Conservation (phyloP, 1,140 invertebrate species). For the Venustaconcha ellipsiformis region DNA sequence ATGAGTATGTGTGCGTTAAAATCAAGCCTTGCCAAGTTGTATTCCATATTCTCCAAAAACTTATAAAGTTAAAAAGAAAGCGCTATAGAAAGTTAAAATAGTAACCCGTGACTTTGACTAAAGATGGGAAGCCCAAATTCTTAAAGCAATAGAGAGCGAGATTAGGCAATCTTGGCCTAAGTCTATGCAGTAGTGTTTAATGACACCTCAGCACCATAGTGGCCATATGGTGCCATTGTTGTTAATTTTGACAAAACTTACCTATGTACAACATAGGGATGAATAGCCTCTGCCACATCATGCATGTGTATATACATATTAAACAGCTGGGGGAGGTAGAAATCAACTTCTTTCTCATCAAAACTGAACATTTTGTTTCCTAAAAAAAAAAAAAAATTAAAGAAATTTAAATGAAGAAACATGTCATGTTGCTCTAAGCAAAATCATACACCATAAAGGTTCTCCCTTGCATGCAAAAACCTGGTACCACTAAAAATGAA, state of each 20-base stretch:
- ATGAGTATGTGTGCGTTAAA: no score
- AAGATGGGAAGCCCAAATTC: neutral
- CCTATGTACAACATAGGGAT: slow-evolving; percentile 95
- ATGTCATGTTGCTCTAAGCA: neutral
- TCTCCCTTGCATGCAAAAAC: no score
- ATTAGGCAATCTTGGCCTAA: no score
- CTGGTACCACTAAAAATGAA: no score
- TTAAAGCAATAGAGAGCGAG: neutral
- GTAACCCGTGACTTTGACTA: neutral
- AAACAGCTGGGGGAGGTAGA: slow-evolving; percentile 97
- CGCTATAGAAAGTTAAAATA: no score
- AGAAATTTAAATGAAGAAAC: neutral
- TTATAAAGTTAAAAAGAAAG: no score
- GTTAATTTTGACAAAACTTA: slow-evolving; percentile 65
- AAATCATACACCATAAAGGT: neutral
- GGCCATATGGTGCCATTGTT: neutral
- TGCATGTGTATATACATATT: slow-evolving; percentile 99
- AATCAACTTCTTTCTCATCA: slow-evolving; percentile 91
- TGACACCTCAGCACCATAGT: no score
- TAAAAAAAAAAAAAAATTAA: slow-evolving; percentile 63
- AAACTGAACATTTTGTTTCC: slow-evolving; percentile 97
- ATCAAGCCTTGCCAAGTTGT: no score
- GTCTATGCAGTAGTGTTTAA: no score
- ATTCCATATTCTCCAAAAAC: no score
- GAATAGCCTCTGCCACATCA: slow-evolving; percentile 93